Conservation (phyloP, 2,888 invertebrate genomes). For the Deladenus siricidicola region DNA sequence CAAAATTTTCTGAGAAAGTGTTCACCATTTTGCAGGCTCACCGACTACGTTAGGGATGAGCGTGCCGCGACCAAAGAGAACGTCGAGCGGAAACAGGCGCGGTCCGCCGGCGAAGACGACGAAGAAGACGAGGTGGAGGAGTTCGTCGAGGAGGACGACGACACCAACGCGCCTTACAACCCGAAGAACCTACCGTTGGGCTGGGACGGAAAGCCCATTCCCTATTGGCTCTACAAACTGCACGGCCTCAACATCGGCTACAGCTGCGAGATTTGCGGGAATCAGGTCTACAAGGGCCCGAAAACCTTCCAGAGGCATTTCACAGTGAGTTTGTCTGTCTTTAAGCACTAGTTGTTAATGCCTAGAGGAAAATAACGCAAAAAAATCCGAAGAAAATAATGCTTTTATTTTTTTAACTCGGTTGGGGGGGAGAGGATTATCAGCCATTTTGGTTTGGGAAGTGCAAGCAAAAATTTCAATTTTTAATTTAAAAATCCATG, state of each 20-base stretch:
- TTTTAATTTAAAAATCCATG: too few relatives aligned
- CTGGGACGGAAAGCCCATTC: constrained; percentile 54
- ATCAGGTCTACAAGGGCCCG: constrained; percentile 81
- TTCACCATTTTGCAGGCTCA: not conserved
- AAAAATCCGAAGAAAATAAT: too few relatives aligned
- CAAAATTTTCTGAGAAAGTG: too few relatives aligned
- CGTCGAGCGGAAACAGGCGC: constrained; percentile 92
- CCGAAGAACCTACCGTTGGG: constrained; percentile 97
- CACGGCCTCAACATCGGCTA: constrained; percentile 98
- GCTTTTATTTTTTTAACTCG: too few relatives aligned
- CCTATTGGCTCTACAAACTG: constrained; percentile 85
- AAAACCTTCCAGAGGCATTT: constrained; percentile 99
- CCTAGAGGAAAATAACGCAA: too few relatives aligned
- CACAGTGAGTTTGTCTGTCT: constrained; percentile 59
- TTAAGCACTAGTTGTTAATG: too few relatives aligned
- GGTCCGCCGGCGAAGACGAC: constrained; percentile 65
- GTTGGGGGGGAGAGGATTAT: too few relatives aligned
- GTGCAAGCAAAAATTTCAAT: too few relatives aligned
- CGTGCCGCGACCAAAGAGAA: constrained; percentile 65
- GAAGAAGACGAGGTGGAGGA: constrained; percentile 54
- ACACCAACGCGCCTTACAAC: constrained; percentile 92
- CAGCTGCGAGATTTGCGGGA: constrained; percentile 98
- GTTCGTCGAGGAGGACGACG: constrained; percentile 60
- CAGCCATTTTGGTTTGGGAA: too few relatives aligned
- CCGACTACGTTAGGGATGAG: not conserved